A percentile compares a stretch with the other conserved stretches of the same genome.
These are phyloP conservation scores for Dynastes tityus DNA, from an alignment of 2,888 invertebrate genomes.

Conservation along the genomic window DNA sequence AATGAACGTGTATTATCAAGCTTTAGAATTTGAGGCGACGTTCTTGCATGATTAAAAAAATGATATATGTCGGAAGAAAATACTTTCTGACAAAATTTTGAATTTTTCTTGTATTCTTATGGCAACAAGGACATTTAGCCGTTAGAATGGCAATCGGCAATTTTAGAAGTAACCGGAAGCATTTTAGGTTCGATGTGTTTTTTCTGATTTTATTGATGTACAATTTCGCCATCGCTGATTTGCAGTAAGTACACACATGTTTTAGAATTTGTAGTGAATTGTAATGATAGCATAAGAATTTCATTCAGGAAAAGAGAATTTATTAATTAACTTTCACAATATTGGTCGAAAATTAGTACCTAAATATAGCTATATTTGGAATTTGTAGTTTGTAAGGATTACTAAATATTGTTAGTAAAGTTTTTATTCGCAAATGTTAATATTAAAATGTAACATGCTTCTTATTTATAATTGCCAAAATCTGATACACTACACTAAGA, in stretches of 20 bases:
- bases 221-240: slow-evolving; percentile 49
- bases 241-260: slow-evolving; percentile 49
- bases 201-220: slow-evolving; percentile 50
- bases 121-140: background rate
- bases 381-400: too few species aligned
- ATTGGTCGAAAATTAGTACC: background rate
- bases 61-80: background rate
- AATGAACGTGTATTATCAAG: background rate
- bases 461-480: too few species aligned
- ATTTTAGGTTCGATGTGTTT: slow-evolving; percentile 24
- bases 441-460: too few species aligned
- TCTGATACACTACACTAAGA: too few species aligned
- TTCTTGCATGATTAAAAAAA: background rate
- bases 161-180: slow-evolving; percentile 15
- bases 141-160: background rate
- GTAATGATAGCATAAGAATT: background rate
- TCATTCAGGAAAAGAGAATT: background rate
- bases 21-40: background rate
- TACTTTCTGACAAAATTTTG: slow-evolving; percentile 6
- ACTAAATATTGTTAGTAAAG: too few species aligned
- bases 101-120: background rate
- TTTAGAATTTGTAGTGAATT: background rate
- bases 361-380: too few species aligned
- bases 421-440: too few species aligned
- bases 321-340: background rate